Percentiles rank a stretch among this genome's conserved stretches.
phyloP scores from a whole-genome alignment of 2,888 invertebrate species.

The Sericinus montela region DNA sequence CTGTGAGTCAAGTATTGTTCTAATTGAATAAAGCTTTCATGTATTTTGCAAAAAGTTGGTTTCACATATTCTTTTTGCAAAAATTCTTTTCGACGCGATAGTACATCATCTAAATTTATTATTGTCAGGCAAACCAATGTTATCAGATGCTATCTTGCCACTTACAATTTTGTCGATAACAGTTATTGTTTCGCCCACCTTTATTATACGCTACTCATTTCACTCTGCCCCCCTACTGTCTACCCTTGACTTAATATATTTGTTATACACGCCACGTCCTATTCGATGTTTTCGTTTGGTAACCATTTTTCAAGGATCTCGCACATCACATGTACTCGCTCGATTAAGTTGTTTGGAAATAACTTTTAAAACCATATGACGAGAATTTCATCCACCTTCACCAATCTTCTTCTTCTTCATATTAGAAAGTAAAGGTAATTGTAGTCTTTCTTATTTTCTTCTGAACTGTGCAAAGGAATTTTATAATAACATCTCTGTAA shows the following conservation, averaged over 20 bases:
- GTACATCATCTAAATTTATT: conserved; percentile 19
- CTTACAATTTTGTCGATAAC: conserved; percentile 16
- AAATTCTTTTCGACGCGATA: background rate
- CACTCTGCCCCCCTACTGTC: conserved; percentile 1
- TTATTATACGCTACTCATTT: background rate
- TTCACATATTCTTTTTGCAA: too few species aligned
- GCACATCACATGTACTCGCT: background rate
- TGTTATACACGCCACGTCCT: background rate
- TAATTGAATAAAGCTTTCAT: too few species aligned
- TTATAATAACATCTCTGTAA: too few species aligned
- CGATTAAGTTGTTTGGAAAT: too few species aligned
- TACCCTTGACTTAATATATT: background rate
- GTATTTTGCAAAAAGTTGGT: too few species aligned
- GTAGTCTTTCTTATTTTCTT: too few species aligned
- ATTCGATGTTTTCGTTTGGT: background rate
- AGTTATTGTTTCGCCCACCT: conserved; percentile 13
- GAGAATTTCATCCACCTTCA: too few species aligned
- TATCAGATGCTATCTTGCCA: conserved; percentile 9
- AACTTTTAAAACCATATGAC: too few species aligned
- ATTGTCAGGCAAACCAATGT: conserved; percentile 12
- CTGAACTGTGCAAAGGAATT: too few species aligned
- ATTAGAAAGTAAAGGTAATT: too few species aligned
- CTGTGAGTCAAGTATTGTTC: too few species aligned
- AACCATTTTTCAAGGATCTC: background rate
- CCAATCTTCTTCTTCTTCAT: too few species aligned